Evolutionary conservation across 2,888 invertebrate species (phyloP).

Genomic region (Cataglyphis albicans): DNA sequence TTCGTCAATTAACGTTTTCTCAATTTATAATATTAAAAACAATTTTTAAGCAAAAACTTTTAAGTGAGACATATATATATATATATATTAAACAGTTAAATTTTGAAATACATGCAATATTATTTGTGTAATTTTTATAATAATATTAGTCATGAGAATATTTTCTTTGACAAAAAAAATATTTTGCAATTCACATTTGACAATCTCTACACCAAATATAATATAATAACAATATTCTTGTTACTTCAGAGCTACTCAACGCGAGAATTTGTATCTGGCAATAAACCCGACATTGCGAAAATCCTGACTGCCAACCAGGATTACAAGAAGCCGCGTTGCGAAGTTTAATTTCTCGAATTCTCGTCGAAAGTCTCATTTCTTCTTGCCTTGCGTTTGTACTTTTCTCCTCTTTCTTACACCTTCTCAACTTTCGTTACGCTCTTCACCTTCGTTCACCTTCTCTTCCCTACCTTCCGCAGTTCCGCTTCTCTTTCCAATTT

Average conservation of each 20-base stretch:
- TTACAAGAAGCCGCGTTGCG: constrained; percentile 79
- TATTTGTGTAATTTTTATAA: neutral
- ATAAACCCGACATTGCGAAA: constrained; percentile 65
- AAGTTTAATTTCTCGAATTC: constrained; percentile 83
- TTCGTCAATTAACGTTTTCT: neutral
- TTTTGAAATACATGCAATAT: neutral
- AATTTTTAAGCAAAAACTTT: neutral
- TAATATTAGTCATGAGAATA: neutral
- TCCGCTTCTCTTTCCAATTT: constrained; percentile 29
- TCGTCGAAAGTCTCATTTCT: constrained; percentile 65
- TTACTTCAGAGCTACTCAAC: neutral
- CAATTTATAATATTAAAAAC: neutral
- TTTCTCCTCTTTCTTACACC: constrained; percentile 38
- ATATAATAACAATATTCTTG: constrained; percentile 11
- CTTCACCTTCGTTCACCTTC: constrained; percentile 17
- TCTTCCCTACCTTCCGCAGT: neutral
- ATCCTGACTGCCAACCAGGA: constrained; percentile 80
- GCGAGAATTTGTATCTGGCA: constrained; percentile 21
- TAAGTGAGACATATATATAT: neutral
- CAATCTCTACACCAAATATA: neutral
- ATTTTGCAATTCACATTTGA: constrained; percentile 13
- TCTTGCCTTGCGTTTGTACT: constrained; percentile 58
- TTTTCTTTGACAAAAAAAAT: neutral
- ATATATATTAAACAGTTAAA: neutral
- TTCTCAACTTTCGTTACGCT: constrained; percentile 30